Evolutionary conservation across 2,113 vertebrate genomes (phyloP), one percentile per base, ranked within the genome.

Genomic region (Heptranchias perlo): DNA sequence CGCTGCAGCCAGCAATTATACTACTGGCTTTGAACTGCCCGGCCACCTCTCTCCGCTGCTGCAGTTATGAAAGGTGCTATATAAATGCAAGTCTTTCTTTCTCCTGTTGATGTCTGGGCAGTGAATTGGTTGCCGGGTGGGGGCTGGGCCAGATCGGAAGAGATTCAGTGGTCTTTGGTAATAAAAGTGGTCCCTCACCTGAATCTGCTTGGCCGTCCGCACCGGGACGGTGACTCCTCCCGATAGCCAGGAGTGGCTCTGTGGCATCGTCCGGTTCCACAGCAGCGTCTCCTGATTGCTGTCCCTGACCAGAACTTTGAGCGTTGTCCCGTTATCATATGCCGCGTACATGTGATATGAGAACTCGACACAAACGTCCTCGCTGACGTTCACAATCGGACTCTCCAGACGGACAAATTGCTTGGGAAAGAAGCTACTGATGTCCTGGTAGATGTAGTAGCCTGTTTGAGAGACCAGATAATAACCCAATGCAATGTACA

Each of bases 211-310:
- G 31, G 69, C 96, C 25, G 86, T 92, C 76, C 96, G 95, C 28
- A 96, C 97, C 16, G 97, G 23, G 96, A 98, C 96, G 0, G 97
- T 98, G 96, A 98, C 35, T 0, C 97, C 96, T 2, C 96, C 96
- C 2, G 65, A 96, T n/a, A 98, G 96, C 98, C 98, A 98, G n/a
- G 97, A 96, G 0, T 97, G 96, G 97, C 98, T 98, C 97, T 98
- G 98, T 3, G 97, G 10, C 1, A 98, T 98, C 0, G 52, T 95
- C 28, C 96, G 97, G 2, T 96, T 96, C 98, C 98, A 98, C 49
- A 98, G 94, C 47, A 96, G 25, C 0, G 96, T 96, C 10, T 93
- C 39, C 0, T 98, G 97, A 0, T 14, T 31, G 0, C 96, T 21
- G 0, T 39, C 96, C 76, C 96, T 97, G 35, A 96, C 73, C 96